Percentiles rank a stretch among this genome's conserved stretches.
These are phyloP conservation scores for Andrena trimmerana DNA, from an alignment of 2,888 invertebrate genomes.

Conservation along the genomic window DNA sequence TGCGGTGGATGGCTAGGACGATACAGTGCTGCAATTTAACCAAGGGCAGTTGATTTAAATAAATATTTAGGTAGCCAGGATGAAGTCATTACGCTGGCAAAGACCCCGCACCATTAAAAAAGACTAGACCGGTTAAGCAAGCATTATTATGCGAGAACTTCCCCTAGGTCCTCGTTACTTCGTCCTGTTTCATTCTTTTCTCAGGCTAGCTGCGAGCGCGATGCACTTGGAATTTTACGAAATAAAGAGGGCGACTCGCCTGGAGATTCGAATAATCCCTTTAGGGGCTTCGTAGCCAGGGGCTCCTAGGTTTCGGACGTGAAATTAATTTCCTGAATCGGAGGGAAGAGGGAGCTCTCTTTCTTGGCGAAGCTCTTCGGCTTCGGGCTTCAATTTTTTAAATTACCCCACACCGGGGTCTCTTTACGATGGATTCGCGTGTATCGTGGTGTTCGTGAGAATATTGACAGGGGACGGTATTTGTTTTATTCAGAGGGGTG, in stretches of 20 bases:
- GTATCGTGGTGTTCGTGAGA: background rate
- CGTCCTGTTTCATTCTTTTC: background rate
- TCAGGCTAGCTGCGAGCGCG: background rate
- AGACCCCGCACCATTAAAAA: background rate
- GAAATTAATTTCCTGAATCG: slow-evolving; percentile 20
- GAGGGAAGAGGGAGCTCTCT: background rate
- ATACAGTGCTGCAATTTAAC: no score
- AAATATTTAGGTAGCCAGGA: no score
- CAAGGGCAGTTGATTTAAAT: no score
- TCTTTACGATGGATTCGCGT: background rate
- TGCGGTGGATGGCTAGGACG: no score
- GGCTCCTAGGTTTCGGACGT: background rate
- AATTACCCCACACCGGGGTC: background rate
- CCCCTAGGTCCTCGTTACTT: background rate
- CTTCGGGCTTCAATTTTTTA: background rate
- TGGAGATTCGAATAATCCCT: slow-evolving; percentile 23
- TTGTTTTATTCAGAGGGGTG: background rate
- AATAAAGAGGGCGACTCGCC: slow-evolving; percentile 1
- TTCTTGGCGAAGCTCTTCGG: background rate
- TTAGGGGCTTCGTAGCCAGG: background rate
- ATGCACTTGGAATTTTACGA: slow-evolving; percentile 5
- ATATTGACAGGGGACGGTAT: background rate
- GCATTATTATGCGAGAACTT: slow-evolving; percentile 24
- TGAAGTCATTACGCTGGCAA: background rate
- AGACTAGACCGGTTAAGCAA: background rate